Conservation (phyloP, 2,888 invertebrate genomes). For the Eulithis testata region DNA sequence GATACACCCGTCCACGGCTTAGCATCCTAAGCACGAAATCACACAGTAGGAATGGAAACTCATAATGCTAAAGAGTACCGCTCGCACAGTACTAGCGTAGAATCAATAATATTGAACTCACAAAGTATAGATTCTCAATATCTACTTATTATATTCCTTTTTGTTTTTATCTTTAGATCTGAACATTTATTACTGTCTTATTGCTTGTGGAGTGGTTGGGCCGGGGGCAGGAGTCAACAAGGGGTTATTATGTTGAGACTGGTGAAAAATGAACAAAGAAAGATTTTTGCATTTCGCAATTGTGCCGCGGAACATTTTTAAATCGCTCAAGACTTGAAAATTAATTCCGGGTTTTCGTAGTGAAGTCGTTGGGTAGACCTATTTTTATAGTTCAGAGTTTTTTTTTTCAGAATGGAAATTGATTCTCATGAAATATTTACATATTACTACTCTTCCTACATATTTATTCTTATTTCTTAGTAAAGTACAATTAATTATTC, state of each 20-base stretch:
- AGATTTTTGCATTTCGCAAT: constrained; percentile 68
- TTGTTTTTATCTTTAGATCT: constrained; percentile 75
- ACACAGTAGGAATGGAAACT: constrained; percentile 50
- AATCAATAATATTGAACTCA: constrained; percentile 74
- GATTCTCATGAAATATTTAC: too few relatives aligned
- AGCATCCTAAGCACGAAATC: constrained; percentile 43
- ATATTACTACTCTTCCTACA: too few relatives aligned
- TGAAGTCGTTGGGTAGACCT: constrained; percentile 27
- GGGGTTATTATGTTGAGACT: constrained; percentile 81
- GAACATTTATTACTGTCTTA: constrained; percentile 84
- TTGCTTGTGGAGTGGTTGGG: constrained; percentile 78
- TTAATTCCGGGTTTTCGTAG: constrained; percentile 42
- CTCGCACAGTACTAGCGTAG: constrained; percentile 56
- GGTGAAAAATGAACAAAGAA: constrained; percentile 78
- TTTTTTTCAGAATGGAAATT: too few relatives aligned
- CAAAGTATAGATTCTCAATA: constrained; percentile 73
- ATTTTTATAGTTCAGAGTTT: too few relatives aligned
- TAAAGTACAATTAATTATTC: too few relatives aligned
- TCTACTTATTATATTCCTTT: constrained; percentile 79
- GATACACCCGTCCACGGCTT: background rate
- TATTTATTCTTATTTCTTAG: too few relatives aligned
- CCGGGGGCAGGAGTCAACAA: constrained; percentile 76
- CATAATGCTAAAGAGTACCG: constrained; percentile 58
- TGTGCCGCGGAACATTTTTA: constrained; percentile 54
- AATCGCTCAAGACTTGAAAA: constrained; percentile 50